Evolutionary conservation across 2,888 invertebrate genomes (phyloP), one percentile per base, ranked within the genome.

Genomic region (Brenthis hecate): DNA sequence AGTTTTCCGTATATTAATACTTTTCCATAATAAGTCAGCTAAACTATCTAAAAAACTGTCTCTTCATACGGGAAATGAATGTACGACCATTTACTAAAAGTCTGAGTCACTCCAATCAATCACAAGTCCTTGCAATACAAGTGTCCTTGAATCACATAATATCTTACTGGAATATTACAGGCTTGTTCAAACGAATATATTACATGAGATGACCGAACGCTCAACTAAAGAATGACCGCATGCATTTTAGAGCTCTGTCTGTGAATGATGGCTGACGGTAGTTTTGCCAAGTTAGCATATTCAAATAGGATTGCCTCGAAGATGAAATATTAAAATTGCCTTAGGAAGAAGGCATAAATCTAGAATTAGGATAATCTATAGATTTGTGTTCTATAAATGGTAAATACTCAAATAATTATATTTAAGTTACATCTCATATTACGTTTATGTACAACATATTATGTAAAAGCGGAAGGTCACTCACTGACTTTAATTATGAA

Each of bases 181-280:
- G 57, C 57, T 13, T 23, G 19, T 13, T 23, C 56, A 54, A 48
- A 62, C 14, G 23, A 60, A 61, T 60, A 61, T 65, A 70, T 63
- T 54, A 56, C 23, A 67, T 67, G 50, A 48, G 51, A 53, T 61
- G 50, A 60, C 51, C 58, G 51, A 60, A 23, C 54, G 57, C 32
- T 50, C 48, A 55, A 61, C 66, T 67, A 65, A 72, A 63, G 65
- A 58, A 68, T 62, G 70, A 65, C 55, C 72, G 70, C 65, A 70
- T 72, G 72, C 72, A 67, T 72, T 72, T 70, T 68, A 72, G 65
- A 66, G 67, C 63, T 62, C 55, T 65, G 57, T 65, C 60, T 65
- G 62, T 68, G 65, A 69, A 70, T 65, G 68, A 68, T 65, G 55
- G 65, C 62, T 65, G 68, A 68, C 62, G 57, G 68, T n/a, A 53